Evolutionary conservation across 2,888 invertebrate species (phyloP), one percentile per base, ranked within the genome.

Genomic region (Troglohyphantes excavatus): DNA sequence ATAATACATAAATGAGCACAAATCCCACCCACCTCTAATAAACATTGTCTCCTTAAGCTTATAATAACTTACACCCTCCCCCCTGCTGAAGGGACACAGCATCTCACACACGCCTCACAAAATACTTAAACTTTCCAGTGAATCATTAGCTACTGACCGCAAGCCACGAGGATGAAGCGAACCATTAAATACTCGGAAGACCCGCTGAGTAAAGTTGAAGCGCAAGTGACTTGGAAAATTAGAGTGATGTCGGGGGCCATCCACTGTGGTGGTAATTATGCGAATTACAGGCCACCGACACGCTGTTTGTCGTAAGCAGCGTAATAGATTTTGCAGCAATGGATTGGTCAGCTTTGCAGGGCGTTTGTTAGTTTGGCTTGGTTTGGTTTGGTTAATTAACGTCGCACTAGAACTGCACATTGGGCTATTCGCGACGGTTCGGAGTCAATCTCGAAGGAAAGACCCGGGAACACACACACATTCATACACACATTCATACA

Each of bases 131-230:
- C 33, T 33, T 61, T 29, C 13, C 13, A 27, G 59, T 59, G 75
- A 75, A 75, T 75, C 75, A 75, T 75, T 75, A 75, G 61, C 75
- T 75, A 29, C 29, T 75, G 61, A 75, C 75, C 75, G 61, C 75
- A 61, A 26, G 39, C 43, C 46, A 46, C 72, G 9, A 27, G 59
- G 0, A 29, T 29, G 75, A 27, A 59, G 29, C 33, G 29, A 61
- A 46, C 53, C 75, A 75, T 75, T 75, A 75, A 75, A 75, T 75
- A 21, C 75, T 61, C 29, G 29, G 59, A 21, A 29, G 33, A 19
- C 59, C 59, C 61, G 33, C 21, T 53, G 46, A 29, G 23, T 27
- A 9, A 53, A 53, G 46, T 33, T 53, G 11, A 59, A 17, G 61
- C 19, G 29, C 3, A 75, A 61, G 75, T 61, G 75, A 75, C 33